A percentile compares a stretch with the other conserved stretches of the same genome.
Conservation (phyloP, 2,888 invertebrate genomes). For the Leptopterna dolabrata region DNA sequence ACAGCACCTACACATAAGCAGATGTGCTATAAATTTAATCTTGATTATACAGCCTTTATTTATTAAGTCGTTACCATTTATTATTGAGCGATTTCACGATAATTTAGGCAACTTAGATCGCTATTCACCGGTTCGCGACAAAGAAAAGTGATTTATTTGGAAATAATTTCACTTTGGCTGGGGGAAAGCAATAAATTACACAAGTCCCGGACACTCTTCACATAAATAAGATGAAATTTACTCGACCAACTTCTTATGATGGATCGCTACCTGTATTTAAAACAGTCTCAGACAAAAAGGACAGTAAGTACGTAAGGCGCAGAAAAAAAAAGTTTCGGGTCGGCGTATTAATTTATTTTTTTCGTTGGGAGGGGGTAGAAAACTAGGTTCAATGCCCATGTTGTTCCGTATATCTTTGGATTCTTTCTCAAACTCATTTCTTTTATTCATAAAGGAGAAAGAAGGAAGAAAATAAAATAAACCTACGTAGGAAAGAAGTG, state of each 20-base stretch:
- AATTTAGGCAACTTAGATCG: background rate
- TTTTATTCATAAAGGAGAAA: conserved; percentile 44
- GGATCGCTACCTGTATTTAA: background rate
- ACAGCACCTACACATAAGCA: no score
- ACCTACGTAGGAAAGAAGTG: background rate
- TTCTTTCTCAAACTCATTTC: conserved; percentile 28
- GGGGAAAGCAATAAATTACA: background rate
- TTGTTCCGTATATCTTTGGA: conserved; percentile 21
- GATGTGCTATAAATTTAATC: no score
- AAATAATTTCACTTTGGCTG: background rate
- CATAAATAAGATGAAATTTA: background rate
- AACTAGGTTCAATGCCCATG: conserved; percentile 13
- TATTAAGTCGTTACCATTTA: conserved; percentile 28
- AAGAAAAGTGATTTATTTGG: background rate
- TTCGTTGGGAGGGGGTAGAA: background rate
- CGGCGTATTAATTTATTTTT: conserved; percentile 19
- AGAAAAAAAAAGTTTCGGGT: background rate
- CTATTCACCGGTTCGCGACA: no score
- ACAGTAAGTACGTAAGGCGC: background rate
- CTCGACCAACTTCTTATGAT: background rate
- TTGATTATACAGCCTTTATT: no score
- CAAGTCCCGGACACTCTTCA: background rate
- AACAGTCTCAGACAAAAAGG: background rate
- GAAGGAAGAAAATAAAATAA: background rate
- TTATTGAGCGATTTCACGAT: conserved; percentile 58